Percentiles rank a stretch among this genome's conserved stretches.
phyloP scores from a whole-genome alignment of 1,140 invertebrate genomes.

The Charaxes varanes region DNA sequence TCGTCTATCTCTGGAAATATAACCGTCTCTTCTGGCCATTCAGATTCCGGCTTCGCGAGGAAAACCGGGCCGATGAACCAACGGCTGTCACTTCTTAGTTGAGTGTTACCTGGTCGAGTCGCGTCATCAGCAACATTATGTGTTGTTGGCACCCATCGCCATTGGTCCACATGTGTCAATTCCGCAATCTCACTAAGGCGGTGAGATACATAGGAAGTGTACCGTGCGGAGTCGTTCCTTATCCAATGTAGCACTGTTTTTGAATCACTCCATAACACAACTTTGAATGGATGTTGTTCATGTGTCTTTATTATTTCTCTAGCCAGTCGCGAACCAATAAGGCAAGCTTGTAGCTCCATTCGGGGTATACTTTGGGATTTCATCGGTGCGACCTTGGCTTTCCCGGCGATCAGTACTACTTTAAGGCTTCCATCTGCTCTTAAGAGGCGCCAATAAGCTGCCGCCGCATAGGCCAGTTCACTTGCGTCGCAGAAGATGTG shows the following conservation, averaged over 20 bases:
- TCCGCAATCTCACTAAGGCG: neutral
- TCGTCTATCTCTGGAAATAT: no score
- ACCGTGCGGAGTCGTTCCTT: neutral
- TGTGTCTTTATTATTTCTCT: neutral
- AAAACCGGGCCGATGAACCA: neutral
- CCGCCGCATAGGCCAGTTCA: constrained; percentile 30
- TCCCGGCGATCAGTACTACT: constrained; percentile 13
- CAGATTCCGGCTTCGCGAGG: neutral
- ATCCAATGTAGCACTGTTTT: neutral
- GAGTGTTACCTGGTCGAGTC: neutral
- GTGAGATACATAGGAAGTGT: neutral
- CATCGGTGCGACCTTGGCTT: constrained; percentile 29
- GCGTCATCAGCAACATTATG: neutral
- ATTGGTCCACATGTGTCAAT: neutral
- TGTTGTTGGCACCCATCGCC: neutral
- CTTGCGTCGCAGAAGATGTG: constrained; percentile 49
- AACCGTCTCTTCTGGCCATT: no score
- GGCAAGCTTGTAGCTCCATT: constrained; percentile 23
- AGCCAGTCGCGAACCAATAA: neutral
- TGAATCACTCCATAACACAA: neutral
- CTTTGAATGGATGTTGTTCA: neutral
- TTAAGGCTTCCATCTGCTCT: neutral
- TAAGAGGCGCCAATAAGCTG: constrained; percentile 25
- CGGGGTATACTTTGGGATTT: constrained; percentile 24
- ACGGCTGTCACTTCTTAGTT: neutral